These are phyloP conservation scores for Otus sunia DNA, from an alignment of 2,113 vertebrate species.

Conservation along the genomic window DNA sequence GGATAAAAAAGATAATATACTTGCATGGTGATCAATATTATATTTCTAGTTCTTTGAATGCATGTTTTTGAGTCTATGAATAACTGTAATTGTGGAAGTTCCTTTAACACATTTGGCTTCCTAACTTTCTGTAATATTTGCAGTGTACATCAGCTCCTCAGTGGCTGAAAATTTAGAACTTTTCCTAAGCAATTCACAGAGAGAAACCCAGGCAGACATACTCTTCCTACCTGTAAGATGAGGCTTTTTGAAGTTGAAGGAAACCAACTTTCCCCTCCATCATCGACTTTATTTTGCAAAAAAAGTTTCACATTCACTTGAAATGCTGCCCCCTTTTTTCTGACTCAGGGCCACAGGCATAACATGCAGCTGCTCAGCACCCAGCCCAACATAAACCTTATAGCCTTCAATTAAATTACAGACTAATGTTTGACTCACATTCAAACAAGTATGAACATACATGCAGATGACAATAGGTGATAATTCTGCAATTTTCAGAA, in stretches of 20 bases:
- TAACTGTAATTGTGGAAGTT: not conserved
- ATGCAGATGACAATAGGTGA: constrained; percentile 42
- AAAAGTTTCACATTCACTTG: not conserved
- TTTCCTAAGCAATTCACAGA: not conserved
- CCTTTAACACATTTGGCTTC: not conserved
- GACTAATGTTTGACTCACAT: constrained; percentile 38
- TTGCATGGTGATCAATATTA: not conserved
- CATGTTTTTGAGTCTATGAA: not conserved
- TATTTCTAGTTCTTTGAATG: not conserved
- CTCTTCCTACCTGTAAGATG: not conserved
- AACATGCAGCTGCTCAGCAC: constrained; percentile 1
- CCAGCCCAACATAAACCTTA: not conserved
- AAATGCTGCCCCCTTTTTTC: not conserved
- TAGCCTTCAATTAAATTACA: constrained; percentile 32
- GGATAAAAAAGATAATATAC: not conserved
- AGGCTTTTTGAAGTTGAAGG: not conserved
- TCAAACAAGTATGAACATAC: constrained; percentile 52
- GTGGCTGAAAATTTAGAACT: not conserved
- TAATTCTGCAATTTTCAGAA: constrained; percentile 45
- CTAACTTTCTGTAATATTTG: not conserved
- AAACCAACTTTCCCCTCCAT: not conserved
- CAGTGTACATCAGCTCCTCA: not conserved
- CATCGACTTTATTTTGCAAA: not conserved
- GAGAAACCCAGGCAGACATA: not conserved
- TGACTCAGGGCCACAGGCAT: not conserved